Percentiles rank a stretch among this genome's conserved stretches.
phyloP scores from a whole-genome alignment of 2,888 invertebrate genomes.

The Caenorhabditis imperialis region DNA sequence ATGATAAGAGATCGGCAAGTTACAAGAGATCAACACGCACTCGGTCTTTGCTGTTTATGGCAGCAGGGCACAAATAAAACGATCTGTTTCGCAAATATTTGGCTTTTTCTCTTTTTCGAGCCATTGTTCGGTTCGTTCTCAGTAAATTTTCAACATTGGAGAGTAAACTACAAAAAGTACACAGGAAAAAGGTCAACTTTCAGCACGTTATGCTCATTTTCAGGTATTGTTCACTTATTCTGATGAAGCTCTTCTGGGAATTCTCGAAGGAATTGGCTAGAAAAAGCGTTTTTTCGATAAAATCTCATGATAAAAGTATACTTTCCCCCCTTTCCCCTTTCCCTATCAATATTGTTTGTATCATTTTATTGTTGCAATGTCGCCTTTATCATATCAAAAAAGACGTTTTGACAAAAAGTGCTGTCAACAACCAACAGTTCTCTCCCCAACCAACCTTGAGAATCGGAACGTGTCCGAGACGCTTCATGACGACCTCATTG shows the following conservation, averaged over 20 bases:
- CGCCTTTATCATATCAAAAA: conserved; percentile 19
- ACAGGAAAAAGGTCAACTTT: no score
- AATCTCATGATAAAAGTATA: conserved; percentile 1
- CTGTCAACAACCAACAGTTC: no score
- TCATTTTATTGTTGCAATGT: conserved; percentile 7
- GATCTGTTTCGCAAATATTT: conserved; percentile 37
- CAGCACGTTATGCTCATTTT: no score
- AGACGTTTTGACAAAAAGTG: no score
- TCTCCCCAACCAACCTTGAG: conserved; percentile 78
- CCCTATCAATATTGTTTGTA: not conserved
- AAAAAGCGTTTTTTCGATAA: no score
- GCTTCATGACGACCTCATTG: conserved; percentile 79
- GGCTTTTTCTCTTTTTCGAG: conserved; percentile 22
- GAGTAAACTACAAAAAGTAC: no score
- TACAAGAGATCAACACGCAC: not conserved
- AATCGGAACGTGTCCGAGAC: conserved; percentile 79
- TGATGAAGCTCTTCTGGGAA: no score
- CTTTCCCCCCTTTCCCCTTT: conserved; percentile 11
- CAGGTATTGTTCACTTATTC: no score
- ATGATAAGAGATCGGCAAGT: no score
- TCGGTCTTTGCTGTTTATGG: conserved; percentile 15
- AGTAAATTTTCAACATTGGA: no score
- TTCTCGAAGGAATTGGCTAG: no score
- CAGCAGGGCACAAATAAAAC: not conserved
- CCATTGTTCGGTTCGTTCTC: no score